phyloP scores from a whole-genome alignment of 2,888 invertebrate genomes.

The Melipona bicolor region DNA sequence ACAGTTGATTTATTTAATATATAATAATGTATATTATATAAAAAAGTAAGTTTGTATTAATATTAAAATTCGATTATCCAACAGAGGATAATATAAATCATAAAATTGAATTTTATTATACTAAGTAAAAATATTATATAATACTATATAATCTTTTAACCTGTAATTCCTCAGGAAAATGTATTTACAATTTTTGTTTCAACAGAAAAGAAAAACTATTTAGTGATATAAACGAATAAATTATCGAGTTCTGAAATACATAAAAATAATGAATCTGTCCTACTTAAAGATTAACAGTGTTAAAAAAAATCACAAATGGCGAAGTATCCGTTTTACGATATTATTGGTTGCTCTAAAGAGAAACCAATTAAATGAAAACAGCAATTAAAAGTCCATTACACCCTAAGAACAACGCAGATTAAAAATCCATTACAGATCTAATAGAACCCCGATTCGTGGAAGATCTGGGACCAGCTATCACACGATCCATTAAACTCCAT shows the following conservation, averaged over 20 bases:
- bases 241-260: not conserved
- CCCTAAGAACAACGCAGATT: not conserved
- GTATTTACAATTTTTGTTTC: not conserved
- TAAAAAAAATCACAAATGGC: not conserved
- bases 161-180: not conserved
- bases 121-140: not conserved
- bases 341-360: not conserved
- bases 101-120: too few species aligned
- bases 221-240: not conserved
- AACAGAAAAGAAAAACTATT: not conserved
- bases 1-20: not conserved
- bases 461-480: not conserved
- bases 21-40: not conserved
- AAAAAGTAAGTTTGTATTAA: not conserved
- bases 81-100: not conserved
- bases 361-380: not conserved
- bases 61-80: not conserved
- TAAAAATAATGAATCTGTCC: not conserved
- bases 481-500: not conserved
- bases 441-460: not conserved
- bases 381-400: slow-evolving; percentile 15
- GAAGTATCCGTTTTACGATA: not conserved
- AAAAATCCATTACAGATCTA: slow-evolving; percentile 1
- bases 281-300: not conserved
- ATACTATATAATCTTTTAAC: not conserved